A percentile compares a stretch with the other conserved stretches of the same genome.
Evolutionary conservation across 2,888 invertebrate genomes (phyloP).

Genomic region (Sabatieria punctata): DNA sequence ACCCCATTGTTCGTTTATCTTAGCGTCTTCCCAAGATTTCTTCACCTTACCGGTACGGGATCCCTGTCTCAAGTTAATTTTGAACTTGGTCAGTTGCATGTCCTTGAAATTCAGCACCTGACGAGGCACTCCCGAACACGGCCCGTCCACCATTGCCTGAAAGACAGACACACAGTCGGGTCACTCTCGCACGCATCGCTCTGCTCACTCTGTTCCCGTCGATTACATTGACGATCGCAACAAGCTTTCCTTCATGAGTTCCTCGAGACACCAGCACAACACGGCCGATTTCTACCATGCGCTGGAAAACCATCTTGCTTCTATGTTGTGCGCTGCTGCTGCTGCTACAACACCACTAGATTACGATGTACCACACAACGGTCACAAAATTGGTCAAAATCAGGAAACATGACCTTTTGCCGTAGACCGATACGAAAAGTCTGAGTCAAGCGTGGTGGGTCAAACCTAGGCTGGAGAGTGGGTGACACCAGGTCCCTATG

Average conservation of each 20-base stretch:
- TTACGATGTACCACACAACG: too few species aligned
- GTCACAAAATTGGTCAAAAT: too few species aligned
- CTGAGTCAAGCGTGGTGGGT: too few species aligned
- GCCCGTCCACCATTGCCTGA: slow-evolving; percentile 82
- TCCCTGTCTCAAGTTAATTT: slow-evolving; percentile 51
- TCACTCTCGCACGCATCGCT: slow-evolving; percentile 45
- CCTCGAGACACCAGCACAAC: slow-evolving; percentile 87
- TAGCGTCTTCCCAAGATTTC: slow-evolving; percentile 66
- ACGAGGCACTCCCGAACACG: slow-evolving; percentile 61
- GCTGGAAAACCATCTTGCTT: not conserved
- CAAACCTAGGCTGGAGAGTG: too few species aligned
- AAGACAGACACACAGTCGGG: slow-evolving; percentile 7
- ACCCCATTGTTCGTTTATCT: slow-evolving; percentile 71
- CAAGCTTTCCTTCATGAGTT: slow-evolving; percentile 69
- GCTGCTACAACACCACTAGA: too few species aligned
- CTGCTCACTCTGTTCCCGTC: slow-evolving; percentile 71
- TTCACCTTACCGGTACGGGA: slow-evolving; percentile 69
- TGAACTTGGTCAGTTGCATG: slow-evolving; percentile 78
- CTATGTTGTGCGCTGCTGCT: too few species aligned
- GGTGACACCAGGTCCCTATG: too few species aligned
- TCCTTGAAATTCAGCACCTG: slow-evolving; percentile 64
- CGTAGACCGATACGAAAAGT: too few species aligned
- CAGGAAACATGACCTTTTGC: too few species aligned
- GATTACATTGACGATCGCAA: slow-evolving; percentile 84
- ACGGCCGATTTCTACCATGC: slow-evolving; percentile 86